These are phyloP conservation scores for Epistrophella euchroma DNA, from an alignment of 2,888 invertebrate genomes.

Conservation along the genomic window DNA sequence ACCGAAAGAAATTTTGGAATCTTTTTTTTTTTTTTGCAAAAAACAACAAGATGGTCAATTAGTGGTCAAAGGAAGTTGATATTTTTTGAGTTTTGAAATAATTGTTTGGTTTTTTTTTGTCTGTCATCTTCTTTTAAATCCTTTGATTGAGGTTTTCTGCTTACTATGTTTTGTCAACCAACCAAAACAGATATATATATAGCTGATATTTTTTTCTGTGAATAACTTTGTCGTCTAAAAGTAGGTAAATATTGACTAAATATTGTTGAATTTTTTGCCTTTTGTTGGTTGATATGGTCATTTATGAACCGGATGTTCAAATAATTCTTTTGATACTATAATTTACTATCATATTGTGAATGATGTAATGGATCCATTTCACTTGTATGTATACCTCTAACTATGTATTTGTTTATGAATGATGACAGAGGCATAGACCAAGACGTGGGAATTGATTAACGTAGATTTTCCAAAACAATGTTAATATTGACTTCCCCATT, in stretches of 20 bases:
- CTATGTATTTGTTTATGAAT: not conserved
- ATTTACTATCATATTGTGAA: not conserved
- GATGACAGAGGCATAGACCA: not conserved
- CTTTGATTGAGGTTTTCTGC: constrained; percentile 62
- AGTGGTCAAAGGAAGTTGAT: constrained; percentile 69
- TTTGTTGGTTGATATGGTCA: constrained; percentile 12
- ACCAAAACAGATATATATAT: not conserved
- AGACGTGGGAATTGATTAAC: constrained; percentile 42
- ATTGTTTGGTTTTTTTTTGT: not conserved
- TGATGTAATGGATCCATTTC: constrained; percentile 33
- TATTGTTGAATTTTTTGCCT: constrained; percentile 4
- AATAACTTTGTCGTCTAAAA: not conserved
- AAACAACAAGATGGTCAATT: constrained; percentile 54
- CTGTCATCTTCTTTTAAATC: constrained; percentile 30
- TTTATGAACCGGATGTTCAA: constrained; percentile 1
- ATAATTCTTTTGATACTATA: not conserved
- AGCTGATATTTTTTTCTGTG: not conserved
- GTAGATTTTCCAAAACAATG: constrained; percentile 5
- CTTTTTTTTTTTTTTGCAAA: constrained; percentile 26
- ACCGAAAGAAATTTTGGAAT: constrained; percentile 49
- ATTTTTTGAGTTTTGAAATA: constrained; percentile 27
- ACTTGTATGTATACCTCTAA: not conserved
- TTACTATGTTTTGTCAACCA: constrained; percentile 38
- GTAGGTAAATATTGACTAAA: constrained; percentile 51
- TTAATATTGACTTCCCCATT: constrained; percentile 42